Evolutionary conservation across 2,888 invertebrate genomes (phyloP).

Genomic region (Scaptomyza polygonia): DNA sequence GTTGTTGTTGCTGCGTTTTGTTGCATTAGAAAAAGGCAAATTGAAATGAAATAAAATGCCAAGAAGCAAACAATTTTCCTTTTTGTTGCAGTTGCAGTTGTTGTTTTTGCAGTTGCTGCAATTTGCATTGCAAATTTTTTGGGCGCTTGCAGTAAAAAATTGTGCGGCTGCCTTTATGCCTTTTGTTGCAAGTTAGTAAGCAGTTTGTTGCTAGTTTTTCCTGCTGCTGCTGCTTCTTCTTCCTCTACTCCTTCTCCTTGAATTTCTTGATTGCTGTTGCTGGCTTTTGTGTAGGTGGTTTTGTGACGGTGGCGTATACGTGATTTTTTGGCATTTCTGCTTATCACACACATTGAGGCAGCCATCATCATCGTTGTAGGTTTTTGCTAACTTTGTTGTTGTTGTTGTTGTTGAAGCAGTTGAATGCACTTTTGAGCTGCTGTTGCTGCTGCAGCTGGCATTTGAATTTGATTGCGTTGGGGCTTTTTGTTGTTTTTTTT

Average conservation of each 20-base stretch:
- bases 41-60: slow-evolving; percentile 73
- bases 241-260: not conserved
- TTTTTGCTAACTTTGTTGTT: slow-evolving; percentile 10
- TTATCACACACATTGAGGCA: slow-evolving; percentile 47
- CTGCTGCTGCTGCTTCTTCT: slow-evolving; percentile 36
- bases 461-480: slow-evolving; percentile 52
- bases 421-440: slow-evolving; percentile 60
- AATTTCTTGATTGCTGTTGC: slow-evolving; percentile 10
- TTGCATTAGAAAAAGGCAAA: slow-evolving; percentile 78
- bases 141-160: slow-evolving; percentile 72
- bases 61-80: slow-evolving; percentile 69
- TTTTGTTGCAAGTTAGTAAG: slow-evolving; percentile 26
- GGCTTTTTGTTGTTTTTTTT: slow-evolving; percentile 2
- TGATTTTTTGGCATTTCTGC: slow-evolving; percentile 63
- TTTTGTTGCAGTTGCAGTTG: slow-evolving; percentile 26
- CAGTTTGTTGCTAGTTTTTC: slow-evolving; percentile 42
- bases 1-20: slow-evolving; percentile 16
- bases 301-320: slow-evolving; percentile 63
- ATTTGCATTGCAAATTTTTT: slow-evolving; percentile 80
- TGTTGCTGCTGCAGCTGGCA: slow-evolving; percentile 28
- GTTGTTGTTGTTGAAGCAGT: slow-evolving; percentile 19
- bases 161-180: slow-evolving; percentile 38
- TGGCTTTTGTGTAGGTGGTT: slow-evolving; percentile 32
- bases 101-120: slow-evolving; percentile 29
- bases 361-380: slow-evolving; percentile 37